Percentiles rank a stretch among this genome's conserved stretches.
phyloP scores from a whole-genome alignment of 2,888 invertebrate species.

The Pristionchus mayeri region DNA sequence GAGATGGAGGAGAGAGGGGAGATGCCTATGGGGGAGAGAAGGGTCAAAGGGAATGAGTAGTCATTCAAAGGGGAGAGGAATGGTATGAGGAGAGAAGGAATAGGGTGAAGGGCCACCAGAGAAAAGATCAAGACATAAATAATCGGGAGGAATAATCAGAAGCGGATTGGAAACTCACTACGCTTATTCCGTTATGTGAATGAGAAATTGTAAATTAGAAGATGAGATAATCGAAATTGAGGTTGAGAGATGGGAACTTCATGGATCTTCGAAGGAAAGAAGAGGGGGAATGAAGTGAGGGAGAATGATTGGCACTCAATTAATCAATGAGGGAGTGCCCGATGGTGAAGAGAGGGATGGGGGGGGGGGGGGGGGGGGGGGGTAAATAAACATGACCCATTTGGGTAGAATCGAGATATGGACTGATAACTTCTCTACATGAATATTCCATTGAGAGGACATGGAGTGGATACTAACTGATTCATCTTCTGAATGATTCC shows the following conservation, averaged over 20 bases:
- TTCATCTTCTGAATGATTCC: conserved; percentile 61
- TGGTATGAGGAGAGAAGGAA: not conserved
- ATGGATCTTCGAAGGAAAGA: not conserved
- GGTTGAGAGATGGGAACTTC: not conserved
- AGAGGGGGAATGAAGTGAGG: conserved; percentile 4
- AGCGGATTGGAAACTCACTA: no score
- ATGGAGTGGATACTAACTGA: conserved; percentile 56
- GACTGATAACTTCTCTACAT: not conserved
- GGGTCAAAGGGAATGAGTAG: conserved; percentile 35
- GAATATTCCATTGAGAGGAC: not conserved
- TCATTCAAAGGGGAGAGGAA: not conserved
- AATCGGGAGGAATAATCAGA: not conserved
- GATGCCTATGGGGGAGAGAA: conserved; percentile 22
- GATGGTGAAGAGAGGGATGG: not conserved
- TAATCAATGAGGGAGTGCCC: conserved; percentile 25
- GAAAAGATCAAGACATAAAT: not conserved
- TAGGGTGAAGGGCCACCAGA: not conserved
- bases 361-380: not conserved
- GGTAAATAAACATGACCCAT: conserved; percentile 10
- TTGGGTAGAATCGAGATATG: not conserved
- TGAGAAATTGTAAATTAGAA: not conserved
- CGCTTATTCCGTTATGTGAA: no score
- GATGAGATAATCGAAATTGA: conserved; percentile 24
- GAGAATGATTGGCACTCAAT: not conserved
- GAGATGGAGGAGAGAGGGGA: not conserved